Evolutionary conservation across 2,797 vertebrate genomes (phyloP), one percentile per base, ranked within the genome.

Genomic region (Sebastes steindachneri): DNA sequence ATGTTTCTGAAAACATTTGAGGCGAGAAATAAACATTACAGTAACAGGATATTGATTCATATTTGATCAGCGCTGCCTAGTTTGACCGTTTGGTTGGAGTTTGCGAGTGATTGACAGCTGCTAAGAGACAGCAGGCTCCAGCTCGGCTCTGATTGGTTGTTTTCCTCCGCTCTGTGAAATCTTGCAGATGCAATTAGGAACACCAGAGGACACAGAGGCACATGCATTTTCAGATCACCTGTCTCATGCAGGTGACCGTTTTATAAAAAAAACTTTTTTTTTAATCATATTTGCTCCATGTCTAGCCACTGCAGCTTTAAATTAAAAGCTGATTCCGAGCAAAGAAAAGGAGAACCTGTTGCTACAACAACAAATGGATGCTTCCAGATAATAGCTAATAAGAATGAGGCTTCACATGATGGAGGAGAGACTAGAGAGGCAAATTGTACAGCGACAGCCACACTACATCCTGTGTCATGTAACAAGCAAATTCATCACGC

Each of bases 401-500:
- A 83, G 78, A 80, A 79, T 6, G 25, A 75, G 53, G 71, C 53
- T 75, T 75, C 45, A 12, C 63, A 63, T 81, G 85, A 92, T 76
- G 85, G 86, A 83, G 35, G 63, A 74, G 28, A 67, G 37, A 68
- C 70, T 2, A 15, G 37, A 77, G 69, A 79, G 87, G 84, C 88
- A 82, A 89, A 88, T 80, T 75, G 87, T 84, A 82, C 81, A 60
- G 48, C 86, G 74, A 59, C 75, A 68, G 51, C 83, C 35, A 65
- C 35, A 87, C 81, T 85, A 89, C 92, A 89, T 92, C 92, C 89
- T 84, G 86, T 93, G 92, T 94, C 93, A 89, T 92, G 89, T 93
- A 89, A 91, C 88, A 79, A 90, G 86, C 89, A 94, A 91, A 95
- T 94, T 91, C 88, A 94, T 91, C 90, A 91, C 83, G 26, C 77